Evolutionary conservation across 2,113 vertebrate species (phyloP).

Genomic region (Poeciliopsis occidentalis): DNA sequence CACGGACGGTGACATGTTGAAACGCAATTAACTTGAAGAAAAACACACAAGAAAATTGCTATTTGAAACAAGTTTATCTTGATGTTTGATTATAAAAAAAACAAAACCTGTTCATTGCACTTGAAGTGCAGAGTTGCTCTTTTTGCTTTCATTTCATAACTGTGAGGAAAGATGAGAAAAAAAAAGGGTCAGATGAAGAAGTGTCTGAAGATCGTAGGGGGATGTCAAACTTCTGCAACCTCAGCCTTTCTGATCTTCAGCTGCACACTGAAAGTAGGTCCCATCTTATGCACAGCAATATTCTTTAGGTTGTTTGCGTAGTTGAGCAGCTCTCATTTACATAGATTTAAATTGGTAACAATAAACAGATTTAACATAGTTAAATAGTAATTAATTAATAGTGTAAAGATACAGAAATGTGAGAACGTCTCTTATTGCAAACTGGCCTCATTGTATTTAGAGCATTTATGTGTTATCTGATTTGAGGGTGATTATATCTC

Average conservation of each 20-base stretch:
- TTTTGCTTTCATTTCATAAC: not conserved
- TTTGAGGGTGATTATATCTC: not conserved
- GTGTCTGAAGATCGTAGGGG: slow-evolving; percentile 8
- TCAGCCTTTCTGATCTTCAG: slow-evolving; percentile 14
- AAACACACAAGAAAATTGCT: not conserved
- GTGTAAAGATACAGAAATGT: too few relatives aligned
- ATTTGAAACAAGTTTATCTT: not conserved
- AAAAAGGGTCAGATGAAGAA: not conserved
- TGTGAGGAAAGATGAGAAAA: not conserved
- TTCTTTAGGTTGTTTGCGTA: slow-evolving; percentile 3
- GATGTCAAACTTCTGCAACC: slow-evolving; percentile 17
- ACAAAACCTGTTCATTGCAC: not conserved
- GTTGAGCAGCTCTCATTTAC: not conserved
- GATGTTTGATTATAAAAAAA: not conserved
- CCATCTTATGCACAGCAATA: not conserved
- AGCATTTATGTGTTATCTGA: not conserved
- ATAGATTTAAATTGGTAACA: not conserved
- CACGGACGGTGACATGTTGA: accelerated
- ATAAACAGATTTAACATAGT: not conserved
- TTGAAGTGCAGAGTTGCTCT: not conserved
- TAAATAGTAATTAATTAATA: not conserved
- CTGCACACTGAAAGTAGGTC: slow-evolving; percentile 40
- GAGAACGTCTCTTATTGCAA: not conserved
- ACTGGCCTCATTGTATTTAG: not conserved
- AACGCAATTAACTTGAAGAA: not conserved